Percentiles rank a stretch among this genome's conserved stretches.
phyloP scores from a whole-genome alignment of 2,113 vertebrate genomes.

The Pavo muticus region DNA sequence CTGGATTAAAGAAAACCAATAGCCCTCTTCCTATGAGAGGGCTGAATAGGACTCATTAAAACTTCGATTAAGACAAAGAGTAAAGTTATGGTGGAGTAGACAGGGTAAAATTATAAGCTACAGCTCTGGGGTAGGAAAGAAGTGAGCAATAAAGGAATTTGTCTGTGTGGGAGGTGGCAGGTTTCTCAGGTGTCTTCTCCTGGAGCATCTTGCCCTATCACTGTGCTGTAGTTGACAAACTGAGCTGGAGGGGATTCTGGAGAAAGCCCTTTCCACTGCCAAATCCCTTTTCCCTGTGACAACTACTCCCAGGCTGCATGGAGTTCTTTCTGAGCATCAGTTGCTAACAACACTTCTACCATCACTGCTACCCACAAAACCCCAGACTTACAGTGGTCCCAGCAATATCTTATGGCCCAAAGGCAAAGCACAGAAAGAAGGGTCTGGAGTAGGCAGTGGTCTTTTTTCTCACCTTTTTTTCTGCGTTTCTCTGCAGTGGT shows the following conservation, averaged over 20 bases:
- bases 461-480: neutral
- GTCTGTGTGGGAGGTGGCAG: neutral
- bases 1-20: neutral
- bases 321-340: neutral
- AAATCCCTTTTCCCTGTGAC: too few relatives aligned
- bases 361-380: neutral
- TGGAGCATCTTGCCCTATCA: neutral
- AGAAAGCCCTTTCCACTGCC: neutral
- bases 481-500: neutral
- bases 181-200: neutral
- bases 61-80: neutral
- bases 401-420: neutral
- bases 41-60: neutral
- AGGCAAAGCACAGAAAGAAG: fast-evolving
- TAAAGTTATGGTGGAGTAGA: neutral
- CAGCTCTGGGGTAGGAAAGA: neutral
- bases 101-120: neutral
- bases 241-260: neutral
- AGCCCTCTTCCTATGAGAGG: neutral
- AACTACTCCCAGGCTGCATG: neutral
- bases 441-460: too few relatives aligned
- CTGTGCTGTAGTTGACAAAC: neutral
- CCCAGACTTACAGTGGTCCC: neutral
- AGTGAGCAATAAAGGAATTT: neutral
- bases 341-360: neutral